These are phyloP conservation scores for Chalcis sispes DNA, from an alignment of 2,888 invertebrate genomes.

Conservation along the genomic window DNA sequence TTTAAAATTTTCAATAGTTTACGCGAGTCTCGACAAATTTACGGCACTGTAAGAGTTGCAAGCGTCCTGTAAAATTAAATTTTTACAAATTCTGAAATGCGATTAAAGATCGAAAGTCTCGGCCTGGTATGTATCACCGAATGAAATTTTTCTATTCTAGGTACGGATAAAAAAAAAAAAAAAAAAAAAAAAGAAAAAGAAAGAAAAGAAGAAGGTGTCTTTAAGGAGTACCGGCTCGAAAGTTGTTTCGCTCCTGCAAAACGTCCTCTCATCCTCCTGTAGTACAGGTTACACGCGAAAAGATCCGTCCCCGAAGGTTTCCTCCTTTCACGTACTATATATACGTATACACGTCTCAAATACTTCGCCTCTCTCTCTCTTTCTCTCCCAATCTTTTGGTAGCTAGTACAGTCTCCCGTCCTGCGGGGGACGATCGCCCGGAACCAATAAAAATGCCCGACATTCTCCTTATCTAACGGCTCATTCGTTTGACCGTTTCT, in stretches of 20 bases:
- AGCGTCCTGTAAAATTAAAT: too few species aligned
- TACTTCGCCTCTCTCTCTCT: too few species aligned
- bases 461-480: constrained; percentile 74
- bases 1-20: too few species aligned
- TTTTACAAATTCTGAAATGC: too few species aligned
- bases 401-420: constrained; percentile 8
- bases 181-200: neutral
- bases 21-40: too few species aligned
- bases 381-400: neutral
- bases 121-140: too few species aligned
- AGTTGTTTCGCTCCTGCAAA: neutral
- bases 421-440: constrained; percentile 12
- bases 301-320: constrained; percentile 18
- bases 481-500: constrained; percentile 65
- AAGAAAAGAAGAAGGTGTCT: neutral
- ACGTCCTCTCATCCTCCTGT: neutral
- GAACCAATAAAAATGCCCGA: constrained; percentile 74
- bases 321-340: neutral
- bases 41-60: too few species aligned
- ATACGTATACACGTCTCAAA: too few species aligned
- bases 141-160: constrained; percentile 16
- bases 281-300: neutral
- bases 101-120: too few species aligned
- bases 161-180: neutral
- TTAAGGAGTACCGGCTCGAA: neutral